Evolutionary conservation across 30 jellyfish, hydroid and myxozoan species (phyloP).

Genomic region (Hydractinia echinata): DNA sequence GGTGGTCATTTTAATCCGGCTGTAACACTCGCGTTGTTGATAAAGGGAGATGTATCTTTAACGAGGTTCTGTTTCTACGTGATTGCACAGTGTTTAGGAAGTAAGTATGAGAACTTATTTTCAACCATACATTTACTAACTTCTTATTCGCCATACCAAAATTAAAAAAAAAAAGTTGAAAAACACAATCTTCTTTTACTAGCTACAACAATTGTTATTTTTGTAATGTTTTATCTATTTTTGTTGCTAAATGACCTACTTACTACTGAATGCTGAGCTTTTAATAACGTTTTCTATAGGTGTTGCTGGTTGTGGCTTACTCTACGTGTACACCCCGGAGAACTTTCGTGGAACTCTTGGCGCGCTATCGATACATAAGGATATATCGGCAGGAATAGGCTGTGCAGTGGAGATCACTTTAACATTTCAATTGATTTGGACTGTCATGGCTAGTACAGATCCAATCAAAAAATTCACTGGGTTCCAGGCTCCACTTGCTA

Average conservation of each 20-base stretch:
- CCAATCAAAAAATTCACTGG: slow-evolving; percentile 1
- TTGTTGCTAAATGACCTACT: no score
- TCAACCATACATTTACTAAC: background rate
- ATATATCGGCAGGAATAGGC: background rate
- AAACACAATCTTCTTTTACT: no score
- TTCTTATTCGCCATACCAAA: no score
- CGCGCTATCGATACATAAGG: slow-evolving; percentile 10
- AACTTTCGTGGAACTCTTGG: slow-evolving; percentile 13
- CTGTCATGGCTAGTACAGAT: slow-evolving; percentile 26
- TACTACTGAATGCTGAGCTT: no score
- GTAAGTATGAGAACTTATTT: background rate
- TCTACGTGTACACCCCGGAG: slow-evolving; percentile 16
- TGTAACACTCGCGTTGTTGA: slow-evolving; percentile 26
- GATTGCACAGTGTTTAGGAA: slow-evolving; percentile 22
- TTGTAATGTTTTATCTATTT: no score
- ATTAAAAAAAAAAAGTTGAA: no score
- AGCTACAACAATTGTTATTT: no score
- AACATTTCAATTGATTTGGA: slow-evolving; percentile 29
- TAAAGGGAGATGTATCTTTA: slow-evolving; percentile 11
- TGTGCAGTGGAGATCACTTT: slow-evolving; percentile 16
- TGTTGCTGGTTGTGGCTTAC: slow-evolving; percentile 19
- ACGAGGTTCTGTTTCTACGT: slow-evolving; percentile 17
- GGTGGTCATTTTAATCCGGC: slow-evolving; percentile 44
- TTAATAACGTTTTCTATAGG: background rate
- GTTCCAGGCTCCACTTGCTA: slow-evolving; percentile 44